Conservation (phyloP, 2,797 vertebrate genomes). For the Anolis apletophallus region DNA sequence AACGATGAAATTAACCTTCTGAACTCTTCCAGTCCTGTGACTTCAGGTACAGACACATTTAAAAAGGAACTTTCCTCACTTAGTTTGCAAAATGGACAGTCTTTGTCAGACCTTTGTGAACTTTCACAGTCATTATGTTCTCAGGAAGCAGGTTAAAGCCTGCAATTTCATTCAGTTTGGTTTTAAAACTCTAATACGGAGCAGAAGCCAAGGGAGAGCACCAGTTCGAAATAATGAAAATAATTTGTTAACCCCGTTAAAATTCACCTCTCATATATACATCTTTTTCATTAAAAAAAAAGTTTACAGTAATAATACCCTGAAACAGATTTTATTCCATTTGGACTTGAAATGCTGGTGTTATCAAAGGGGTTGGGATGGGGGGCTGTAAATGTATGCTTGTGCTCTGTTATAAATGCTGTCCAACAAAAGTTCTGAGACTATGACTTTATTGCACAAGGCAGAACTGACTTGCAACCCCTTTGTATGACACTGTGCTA, state of each 20-base stretch:
- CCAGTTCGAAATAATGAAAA: conserved; percentile 2
- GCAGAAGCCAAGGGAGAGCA: neutral
- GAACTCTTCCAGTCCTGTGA: too few relatives aligned
- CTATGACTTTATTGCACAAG: too few relatives aligned
- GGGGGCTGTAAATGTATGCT: neutral
- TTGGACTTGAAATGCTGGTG: neutral
- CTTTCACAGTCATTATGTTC: too few relatives aligned
- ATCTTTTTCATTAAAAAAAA: neutral
- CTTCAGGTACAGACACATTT: too few relatives aligned
- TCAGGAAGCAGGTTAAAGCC: neutral
- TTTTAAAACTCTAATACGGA: neutral
- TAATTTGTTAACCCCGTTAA: neutral
- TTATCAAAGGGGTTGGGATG: neutral
- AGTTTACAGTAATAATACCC: neutral
- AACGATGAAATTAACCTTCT: neutral
- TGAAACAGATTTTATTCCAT: neutral
- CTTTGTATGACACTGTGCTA: too few relatives aligned
- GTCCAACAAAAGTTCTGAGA: neutral
- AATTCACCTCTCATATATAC: neutral
- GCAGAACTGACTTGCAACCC: too few relatives aligned
- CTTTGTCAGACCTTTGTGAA: neutral
- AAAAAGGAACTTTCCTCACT: too few relatives aligned
- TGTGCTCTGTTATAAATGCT: neutral
- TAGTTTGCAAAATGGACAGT: neutral
- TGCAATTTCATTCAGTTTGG: neutral